Conservation (phyloP, 2,888 invertebrate genomes). For the Oxycera nigricornis region DNA sequence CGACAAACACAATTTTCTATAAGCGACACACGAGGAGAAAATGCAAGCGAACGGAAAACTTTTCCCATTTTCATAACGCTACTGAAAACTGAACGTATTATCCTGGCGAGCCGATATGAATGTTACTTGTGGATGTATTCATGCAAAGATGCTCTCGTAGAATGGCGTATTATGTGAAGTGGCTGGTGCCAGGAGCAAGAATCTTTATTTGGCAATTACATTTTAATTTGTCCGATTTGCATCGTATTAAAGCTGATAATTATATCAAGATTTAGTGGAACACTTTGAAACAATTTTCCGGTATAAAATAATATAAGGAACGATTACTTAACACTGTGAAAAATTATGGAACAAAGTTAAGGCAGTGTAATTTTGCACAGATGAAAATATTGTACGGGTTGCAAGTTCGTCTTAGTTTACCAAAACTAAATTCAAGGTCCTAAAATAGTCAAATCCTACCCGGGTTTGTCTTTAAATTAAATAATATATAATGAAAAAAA, state of each 20-base stretch:
- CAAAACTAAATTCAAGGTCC: too few species aligned
- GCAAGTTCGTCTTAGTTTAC: too few species aligned
- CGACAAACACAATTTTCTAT: conserved; percentile 17
- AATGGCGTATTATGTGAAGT: background rate
- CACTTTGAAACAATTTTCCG: conserved; percentile 6
- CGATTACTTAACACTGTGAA: background rate
- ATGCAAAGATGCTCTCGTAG: too few species aligned
- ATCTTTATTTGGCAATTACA: conserved; percentile 30
- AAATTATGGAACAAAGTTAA: background rate
- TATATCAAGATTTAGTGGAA: conserved; percentile 4
- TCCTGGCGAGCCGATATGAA: background rate
- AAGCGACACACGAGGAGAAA: conserved; percentile 15
- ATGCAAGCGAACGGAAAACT: conserved; percentile 20
- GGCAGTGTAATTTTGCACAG: background rate
- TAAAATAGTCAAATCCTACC: too few species aligned
- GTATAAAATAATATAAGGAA: background rate
- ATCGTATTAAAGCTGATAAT: conserved; percentile 36
- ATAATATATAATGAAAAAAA: background rate
- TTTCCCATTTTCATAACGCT: conserved; percentile 19
- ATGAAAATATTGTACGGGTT: too few species aligned
- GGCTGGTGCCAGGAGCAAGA: background rate
- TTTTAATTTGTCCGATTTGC: conserved; percentile 36
- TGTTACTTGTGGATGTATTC: too few species aligned
- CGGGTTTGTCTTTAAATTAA: too few species aligned
- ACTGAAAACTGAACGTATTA: background rate